Percentiles rank a stretch among this genome's conserved stretches.
Conservation (phyloP, 2,113 vertebrate species). For the Drymodes brunneopygia region DNA sequence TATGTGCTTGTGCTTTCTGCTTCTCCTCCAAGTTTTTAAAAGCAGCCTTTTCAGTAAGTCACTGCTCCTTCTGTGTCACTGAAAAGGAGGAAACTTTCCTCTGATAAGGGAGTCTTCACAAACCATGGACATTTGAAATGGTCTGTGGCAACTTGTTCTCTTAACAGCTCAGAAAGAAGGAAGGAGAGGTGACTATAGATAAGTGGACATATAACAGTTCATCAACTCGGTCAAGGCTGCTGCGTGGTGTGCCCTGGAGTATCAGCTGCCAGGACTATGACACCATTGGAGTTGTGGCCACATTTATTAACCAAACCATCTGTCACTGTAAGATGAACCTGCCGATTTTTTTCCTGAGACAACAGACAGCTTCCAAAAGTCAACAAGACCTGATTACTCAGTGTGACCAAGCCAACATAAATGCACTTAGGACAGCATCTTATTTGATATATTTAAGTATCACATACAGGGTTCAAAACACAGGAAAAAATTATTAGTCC, state of each 20-base stretch:
- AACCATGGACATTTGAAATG: background rate
- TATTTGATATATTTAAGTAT: background rate
- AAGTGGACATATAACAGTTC: background rate
- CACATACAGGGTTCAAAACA: background rate
- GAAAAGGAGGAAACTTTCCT: background rate
- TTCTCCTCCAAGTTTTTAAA: background rate
- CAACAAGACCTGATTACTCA: background rate
- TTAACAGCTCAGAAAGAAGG: background rate
- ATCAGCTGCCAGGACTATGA: background rate
- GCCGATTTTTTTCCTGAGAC: background rate
- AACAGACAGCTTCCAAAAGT: background rate
- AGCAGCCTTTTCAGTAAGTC: background rate
- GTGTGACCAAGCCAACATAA: background rate
- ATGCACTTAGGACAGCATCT: background rate
- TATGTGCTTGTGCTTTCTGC: background rate
- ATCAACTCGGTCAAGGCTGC: background rate
- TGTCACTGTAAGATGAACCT: conserved; percentile 15
- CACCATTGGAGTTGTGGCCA: background rate
- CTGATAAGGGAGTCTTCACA: background rate
- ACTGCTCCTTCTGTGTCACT: background rate
- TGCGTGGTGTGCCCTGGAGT: background rate
- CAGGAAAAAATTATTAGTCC: background rate
- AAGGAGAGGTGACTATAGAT: background rate
- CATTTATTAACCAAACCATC: conserved; percentile 27
- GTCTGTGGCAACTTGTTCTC: background rate